Base-by-base conservation (phyloP, 53 echinoderm and acorn worm species). In the Luidia sarsii region DNA sequence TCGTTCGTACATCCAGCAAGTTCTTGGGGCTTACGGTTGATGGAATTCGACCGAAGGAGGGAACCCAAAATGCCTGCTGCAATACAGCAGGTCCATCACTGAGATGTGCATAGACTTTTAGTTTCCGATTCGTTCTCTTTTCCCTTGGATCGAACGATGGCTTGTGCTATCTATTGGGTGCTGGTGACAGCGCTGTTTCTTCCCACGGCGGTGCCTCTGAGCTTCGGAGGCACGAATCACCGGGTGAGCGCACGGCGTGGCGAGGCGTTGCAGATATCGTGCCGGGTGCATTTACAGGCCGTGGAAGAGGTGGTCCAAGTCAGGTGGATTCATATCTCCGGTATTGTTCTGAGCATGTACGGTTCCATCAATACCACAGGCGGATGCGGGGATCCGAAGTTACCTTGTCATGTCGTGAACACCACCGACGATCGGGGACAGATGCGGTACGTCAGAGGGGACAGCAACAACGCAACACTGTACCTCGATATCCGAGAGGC, bases 341-440 rank as follows among this genome's bases (percentile, higher is more conserved):
- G n/a, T n/a, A n/a, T n/a, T n/a, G n/a, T n/a, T n/a, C 27, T 30
- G 31, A 21, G 32, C 0, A 18, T 21, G 30, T 57, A 57, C 1
- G 59, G 59, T 57, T 29, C 0, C 7, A 29, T 29, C 8, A 0
- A 30, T 57, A 32, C 32, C 22, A 30, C 25, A 39, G 0, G 23
- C 1, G 0, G 25, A 11, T 23, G 34, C 10, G 70, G n/a, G 1
- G 30, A 31, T 7, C 45, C 2, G 18, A 11, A 7, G 20, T 0
- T 16, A 0, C n/a, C 29, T 13, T 73, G 73, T 57, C 33, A 15
- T 13, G 57, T 24, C 19, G 57, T 11, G 13, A 57, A 6, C 57
- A 73, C 73, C 16, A 73, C 57, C 1, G 73, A 73, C 57, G 41
- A 56, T 25, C 73, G 73, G 14, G 73, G 73, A 15, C 36, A 13